phyloP scores from a whole-genome alignment of 1,140 invertebrate species.

The Lepidurus apus region DNA sequence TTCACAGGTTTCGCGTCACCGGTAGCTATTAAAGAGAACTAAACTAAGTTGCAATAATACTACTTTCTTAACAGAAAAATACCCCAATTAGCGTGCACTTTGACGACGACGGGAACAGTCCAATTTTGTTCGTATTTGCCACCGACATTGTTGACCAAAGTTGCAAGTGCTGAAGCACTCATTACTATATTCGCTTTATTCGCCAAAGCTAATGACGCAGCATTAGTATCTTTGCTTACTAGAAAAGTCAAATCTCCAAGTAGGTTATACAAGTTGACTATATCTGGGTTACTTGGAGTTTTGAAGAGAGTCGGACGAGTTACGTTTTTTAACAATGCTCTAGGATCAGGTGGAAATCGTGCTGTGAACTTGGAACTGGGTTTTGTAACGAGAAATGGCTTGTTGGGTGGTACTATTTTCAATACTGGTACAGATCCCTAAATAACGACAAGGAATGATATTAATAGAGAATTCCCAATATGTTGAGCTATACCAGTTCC shows the following conservation, averaged over 20 bases:
- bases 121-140: neutral
- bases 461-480: neutral
- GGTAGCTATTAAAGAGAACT: neutral
- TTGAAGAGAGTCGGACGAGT: neutral
- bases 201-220: conserved; percentile 3
- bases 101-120: neutral
- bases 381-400: neutral
- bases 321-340: neutral
- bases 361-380: neutral
- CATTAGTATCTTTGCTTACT: conserved; percentile 1
- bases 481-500: neutral
- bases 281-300: neutral
- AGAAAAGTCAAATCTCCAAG: neutral
- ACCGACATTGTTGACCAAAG: neutral
- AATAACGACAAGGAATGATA: neutral
- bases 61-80: neutral
- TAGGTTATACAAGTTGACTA: neutral
- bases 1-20: neutral
- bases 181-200: neutral
- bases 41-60: neutral
- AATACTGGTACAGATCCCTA: neutral
- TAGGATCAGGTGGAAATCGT: neutral
- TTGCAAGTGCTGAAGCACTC: neutral
- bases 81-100: neutral
- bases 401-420: neutral